phyloP scores from a whole-genome alignment of 2,797 vertebrate species.

The Hipposideros larvatus region DNA sequence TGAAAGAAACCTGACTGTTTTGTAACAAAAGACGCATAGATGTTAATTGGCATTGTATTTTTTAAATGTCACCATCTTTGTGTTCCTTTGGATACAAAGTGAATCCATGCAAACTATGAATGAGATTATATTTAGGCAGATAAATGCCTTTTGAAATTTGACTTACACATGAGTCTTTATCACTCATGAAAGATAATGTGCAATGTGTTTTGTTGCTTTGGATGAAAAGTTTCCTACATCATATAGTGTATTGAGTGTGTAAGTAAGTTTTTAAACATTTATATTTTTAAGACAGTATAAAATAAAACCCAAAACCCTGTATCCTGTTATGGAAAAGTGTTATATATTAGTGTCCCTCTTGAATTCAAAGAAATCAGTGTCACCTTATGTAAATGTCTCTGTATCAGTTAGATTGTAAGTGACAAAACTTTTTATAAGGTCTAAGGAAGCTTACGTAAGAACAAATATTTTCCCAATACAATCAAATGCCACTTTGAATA shows the following conservation, averaged over 20 bases:
- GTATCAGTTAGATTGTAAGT: conserved; percentile 82
- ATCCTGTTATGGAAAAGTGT: conserved; percentile 5
- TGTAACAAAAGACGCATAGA: conserved; percentile 21
- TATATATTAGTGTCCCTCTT: conserved; percentile 37
- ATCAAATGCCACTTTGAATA: conserved; percentile 87
- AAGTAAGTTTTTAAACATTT: conserved; percentile 45
- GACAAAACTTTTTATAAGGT: conserved; percentile 84
- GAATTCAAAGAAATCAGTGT: conserved; percentile 79
- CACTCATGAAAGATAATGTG: neutral
- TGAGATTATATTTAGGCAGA: conserved; percentile 72
- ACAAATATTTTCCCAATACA: conserved; percentile 89
- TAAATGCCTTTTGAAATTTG: conserved; percentile 74
- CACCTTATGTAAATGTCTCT: conserved; percentile 69
- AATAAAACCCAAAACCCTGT: neutral
- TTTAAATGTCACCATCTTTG: conserved; percentile 9
- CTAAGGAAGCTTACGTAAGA: conserved; percentile 87
- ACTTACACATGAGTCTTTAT: conserved; percentile 48
- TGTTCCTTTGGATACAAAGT: conserved; percentile 44
- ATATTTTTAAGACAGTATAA: conserved; percentile 1
- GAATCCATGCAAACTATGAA: neutral
- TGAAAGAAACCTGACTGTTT: conserved; percentile 77
- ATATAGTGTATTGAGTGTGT: neutral
- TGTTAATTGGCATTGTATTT: conserved; percentile 21
- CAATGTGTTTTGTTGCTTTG: neutral
- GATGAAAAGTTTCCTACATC: neutral